Base-by-base conservation (phyloP, 2,113 vertebrate genomes). In the Phrynocephalus versicolor region DNA sequence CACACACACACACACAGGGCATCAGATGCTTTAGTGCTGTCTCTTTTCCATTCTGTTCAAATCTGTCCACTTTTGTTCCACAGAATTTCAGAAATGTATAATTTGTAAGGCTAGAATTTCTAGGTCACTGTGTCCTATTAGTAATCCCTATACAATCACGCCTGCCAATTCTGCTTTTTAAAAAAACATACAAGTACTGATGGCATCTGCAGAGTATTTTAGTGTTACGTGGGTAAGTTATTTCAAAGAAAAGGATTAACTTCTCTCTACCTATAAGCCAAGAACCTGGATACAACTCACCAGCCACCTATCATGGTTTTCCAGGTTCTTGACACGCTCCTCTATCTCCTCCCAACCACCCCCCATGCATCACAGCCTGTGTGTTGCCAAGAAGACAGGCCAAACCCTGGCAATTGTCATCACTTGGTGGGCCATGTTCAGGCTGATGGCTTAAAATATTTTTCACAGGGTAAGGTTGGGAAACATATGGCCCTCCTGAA, bases 1-100 rank as follows among this genome's bases (percentile, higher is more conserved):
- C 75, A 79, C 79, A 75, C 5, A 51, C 5, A 51, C 16, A 30
- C 30, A 1, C 88, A 71, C n/a, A 88, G 89, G 90, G 90, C 13
- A 18, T 88, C 7, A 21, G 35, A 21, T 62, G 33, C 37, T 57
- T 7, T 21, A 58, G 57, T n/a, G 9, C 30, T 77, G 30, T 5
- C 27, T 67, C 6, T 37, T 71, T 23, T 79, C 35, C 65, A 41
- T 72, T 39, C 35, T 33, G 27, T 35, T 51, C 64, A 86, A 92
- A 93, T 35, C 88, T 87, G 87, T 30, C 37, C 85, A 86, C 76
- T 93, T 93, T 92, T 89, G 58, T 71, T 94, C 92, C 75, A 67
- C 92, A 39, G 71, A 8, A 87, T 88, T 85, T 65, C 62, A 89
- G 33, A 85, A 90, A 79, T 8, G 10, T 81, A 39, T 62, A 81